Evolutionary conservation across 2,797 vertebrate genomes (phyloP).

Genomic region (Erpetoichthys calabaricus): DNA sequence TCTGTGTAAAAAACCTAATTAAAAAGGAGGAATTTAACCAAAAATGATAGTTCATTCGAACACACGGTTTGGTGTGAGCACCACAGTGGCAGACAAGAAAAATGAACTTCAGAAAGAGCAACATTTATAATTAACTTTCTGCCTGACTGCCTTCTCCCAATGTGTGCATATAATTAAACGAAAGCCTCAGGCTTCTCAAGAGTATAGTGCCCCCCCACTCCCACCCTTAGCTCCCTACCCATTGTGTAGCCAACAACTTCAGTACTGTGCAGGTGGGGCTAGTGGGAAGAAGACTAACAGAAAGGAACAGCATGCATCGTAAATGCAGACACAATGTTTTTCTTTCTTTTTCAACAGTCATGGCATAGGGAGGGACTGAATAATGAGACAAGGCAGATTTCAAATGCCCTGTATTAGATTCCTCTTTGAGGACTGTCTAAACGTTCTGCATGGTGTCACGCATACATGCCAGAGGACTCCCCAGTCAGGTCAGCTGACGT

Average conservation of each 20-base stretch:
- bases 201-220: background rate
- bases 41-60: too few relatives aligned
- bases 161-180: background rate
- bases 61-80: background rate
- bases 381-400: too few relatives aligned
- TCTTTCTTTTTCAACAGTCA: background rate
- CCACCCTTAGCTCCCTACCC: background rate
- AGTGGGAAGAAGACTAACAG: background rate
- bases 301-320: background rate
- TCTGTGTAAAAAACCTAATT: too few relatives aligned
- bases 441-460: too few relatives aligned
- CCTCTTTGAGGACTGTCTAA: too few relatives aligned
- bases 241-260: background rate
- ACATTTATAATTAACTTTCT: background rate
- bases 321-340: background rate
- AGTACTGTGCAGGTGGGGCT: background rate
- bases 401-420: too few relatives aligned
- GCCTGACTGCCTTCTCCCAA: slow-evolving; percentile 1
- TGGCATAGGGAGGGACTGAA: too few relatives aligned
- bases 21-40: too few relatives aligned
- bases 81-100: background rate
- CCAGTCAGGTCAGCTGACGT: too few relatives aligned
- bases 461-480: too few relatives aligned
- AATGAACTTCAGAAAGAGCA: background rate
- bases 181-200: background rate